Base-by-base conservation (phyloP, 2,888 invertebrate genomes). In the Papilio protenor region DNA sequence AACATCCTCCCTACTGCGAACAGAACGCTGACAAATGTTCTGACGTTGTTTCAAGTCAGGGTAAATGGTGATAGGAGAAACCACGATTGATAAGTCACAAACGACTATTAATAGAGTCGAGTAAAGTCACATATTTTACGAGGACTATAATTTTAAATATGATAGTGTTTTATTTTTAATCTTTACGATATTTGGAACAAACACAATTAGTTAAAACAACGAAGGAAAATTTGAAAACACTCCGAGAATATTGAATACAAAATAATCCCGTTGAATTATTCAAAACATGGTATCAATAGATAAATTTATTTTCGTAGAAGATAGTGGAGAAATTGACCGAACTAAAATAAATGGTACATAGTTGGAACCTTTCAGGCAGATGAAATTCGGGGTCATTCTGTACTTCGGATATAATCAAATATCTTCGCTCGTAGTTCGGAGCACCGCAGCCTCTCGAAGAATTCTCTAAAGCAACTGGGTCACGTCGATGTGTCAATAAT, bases 331-430 rank as follows among this genome's bases (percentile, higher is more conserved):
- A 88, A 90, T 89, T 87, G 89, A 89, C 87, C 89, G 88, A 91
- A 90, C 88, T 91, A 89, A 90, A 91, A 92, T 92, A 92, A 91
- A 92, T 91, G 88, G 87, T 86, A 87, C 88, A 91, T 92, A 91
- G 89, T 89, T 87, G 83, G 88, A 90, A 87, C 88, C 92, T 91
- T 88, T 91, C 88, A 88, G 84, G 83, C 83, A 90, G 91, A 92
- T 92, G 92, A 91, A 92, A 92, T 93, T 92, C 90, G 89, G 87
- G 88, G 88, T 89, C 88, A 85, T 84, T 84, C 86, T 87, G 84
- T 82, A 86, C 83, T 83, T 83, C 83, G 87, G 87, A 89, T 90
- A 91, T 91, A 89, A 91, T 91, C 90, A 88, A 90, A 90, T 89
- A 90, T 87, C 87, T 80, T 57, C 82, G 78, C 82, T 80, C 81